Evolutionary conservation across 2,888 invertebrate genomes (phyloP).

Genomic region (Biston betularia): DNA sequence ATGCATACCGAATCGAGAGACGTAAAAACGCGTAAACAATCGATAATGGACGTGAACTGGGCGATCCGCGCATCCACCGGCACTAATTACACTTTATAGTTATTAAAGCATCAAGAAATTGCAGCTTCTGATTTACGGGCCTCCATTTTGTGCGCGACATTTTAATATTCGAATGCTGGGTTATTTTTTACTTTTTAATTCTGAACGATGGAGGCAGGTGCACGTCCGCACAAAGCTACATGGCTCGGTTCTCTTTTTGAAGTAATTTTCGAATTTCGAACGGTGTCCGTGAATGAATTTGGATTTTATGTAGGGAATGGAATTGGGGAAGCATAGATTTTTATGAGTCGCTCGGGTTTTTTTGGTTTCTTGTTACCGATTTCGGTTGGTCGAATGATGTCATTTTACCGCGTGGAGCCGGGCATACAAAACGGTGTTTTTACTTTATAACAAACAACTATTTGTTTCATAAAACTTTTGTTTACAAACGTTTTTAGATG

Average conservation of each 20-base stretch:
- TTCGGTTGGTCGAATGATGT: conserved; percentile 34
- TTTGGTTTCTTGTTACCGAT: conserved; percentile 36
- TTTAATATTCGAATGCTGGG: conserved; percentile 77
- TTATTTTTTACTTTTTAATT: conserved; percentile 69
- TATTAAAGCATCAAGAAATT: conserved; percentile 79
- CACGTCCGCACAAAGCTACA: conserved; percentile 60
- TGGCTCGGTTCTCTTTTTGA: conserved; percentile 47
- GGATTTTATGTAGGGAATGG: conserved; percentile 59
- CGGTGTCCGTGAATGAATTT: conserved; percentile 64
- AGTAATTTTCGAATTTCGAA: conserved; percentile 70
- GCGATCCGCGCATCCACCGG: conserved; percentile 71
- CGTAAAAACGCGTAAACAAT: conserved; percentile 71
- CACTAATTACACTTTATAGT: conserved; percentile 81
- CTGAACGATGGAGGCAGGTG: conserved; percentile 76
- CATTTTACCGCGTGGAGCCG: conserved; percentile 31
- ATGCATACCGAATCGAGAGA: conserved; percentile 55
- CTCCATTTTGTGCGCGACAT: conserved; percentile 78
- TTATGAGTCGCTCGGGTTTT: conserved; percentile 50
- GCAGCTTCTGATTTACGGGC: conserved; percentile 77
- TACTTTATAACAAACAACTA: conserved; percentile 23
- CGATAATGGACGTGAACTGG: conserved; percentile 61
- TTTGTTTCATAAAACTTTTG: conserved; percentile 29
- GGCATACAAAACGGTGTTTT: conserved; percentile 21
- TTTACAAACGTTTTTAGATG: conserved; percentile 19
- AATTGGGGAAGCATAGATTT: conserved; percentile 64